Evolutionary conservation across 2,888 invertebrate genomes (phyloP).

Genomic region (Eilema griseolum): DNA sequence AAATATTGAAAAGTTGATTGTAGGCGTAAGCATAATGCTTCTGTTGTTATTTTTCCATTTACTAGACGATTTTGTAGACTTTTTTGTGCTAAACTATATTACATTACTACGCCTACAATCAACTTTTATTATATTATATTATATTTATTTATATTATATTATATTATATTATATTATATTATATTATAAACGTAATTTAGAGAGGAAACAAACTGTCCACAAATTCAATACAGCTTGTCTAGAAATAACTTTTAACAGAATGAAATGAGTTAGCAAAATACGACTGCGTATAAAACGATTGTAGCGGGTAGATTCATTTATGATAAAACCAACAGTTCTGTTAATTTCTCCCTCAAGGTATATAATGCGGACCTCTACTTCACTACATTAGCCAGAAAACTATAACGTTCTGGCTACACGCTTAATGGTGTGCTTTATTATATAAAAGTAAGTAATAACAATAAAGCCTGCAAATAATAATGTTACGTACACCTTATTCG

Average conservation of each 20-base stretch:
- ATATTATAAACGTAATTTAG: slow-evolving; percentile 4
- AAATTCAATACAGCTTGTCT: neutral
- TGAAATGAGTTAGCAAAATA: neutral
- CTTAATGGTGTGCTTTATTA: slow-evolving; percentile 14
- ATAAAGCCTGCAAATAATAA: slow-evolving; percentile 17
- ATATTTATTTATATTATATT: too few relatives aligned
- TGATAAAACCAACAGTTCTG: slow-evolving; percentile 28
- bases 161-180: too few relatives aligned
- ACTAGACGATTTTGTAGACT: too few relatives aligned
- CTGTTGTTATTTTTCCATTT: too few relatives aligned
- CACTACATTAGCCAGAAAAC: slow-evolving; percentile 13
- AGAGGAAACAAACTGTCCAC: neutral
- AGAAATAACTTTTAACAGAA: neutral
- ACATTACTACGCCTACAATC: too few relatives aligned
- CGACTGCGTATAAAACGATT: neutral
- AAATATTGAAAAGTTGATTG: too few relatives aligned
- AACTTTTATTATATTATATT: too few relatives aligned
- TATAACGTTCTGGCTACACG: slow-evolving; percentile 5
- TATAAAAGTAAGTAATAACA: slow-evolving; percentile 14
- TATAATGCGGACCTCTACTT: slow-evolving; percentile 19
- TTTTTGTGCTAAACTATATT: too few relatives aligned
- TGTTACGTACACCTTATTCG: slow-evolving; percentile 12
- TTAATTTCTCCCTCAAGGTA: slow-evolving; percentile 22
- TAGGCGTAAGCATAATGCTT: too few relatives aligned
- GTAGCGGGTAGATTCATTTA: neutral